These are phyloP conservation scores for Parus major DNA, from an alignment of 2,113 vertebrate species.

Conservation along the genomic window DNA sequence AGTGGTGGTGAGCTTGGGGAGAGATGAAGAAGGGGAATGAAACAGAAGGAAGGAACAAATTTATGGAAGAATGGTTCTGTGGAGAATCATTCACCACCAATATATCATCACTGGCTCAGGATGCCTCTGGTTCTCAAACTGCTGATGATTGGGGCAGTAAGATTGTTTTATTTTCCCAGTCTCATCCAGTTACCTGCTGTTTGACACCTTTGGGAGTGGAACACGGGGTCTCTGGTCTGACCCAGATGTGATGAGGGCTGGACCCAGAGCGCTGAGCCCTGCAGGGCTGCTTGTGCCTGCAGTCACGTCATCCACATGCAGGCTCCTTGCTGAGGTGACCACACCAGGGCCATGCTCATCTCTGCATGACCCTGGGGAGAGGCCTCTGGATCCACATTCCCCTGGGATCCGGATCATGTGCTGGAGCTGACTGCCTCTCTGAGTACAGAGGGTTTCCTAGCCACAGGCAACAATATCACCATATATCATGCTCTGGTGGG, in stretches of 20 bases:
- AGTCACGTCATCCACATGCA: background rate
- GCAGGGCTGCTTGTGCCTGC: background rate
- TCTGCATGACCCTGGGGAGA: background rate
- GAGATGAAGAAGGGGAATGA: background rate
- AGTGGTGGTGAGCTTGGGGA: background rate
- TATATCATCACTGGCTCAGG: background rate
- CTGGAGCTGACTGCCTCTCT: background rate
- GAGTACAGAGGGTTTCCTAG: background rate
- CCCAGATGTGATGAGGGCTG: background rate
- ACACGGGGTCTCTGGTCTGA: background rate
- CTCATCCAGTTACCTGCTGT: background rate
- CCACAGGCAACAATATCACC: rapidly evolving
- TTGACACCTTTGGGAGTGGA: background rate
- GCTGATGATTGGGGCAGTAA: background rate
- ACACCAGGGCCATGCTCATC: background rate
- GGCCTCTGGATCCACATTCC: background rate
- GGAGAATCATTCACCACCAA: background rate
- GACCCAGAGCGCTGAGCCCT: background rate
- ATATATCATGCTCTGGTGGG: background rate
- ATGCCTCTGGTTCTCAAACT: background rate
- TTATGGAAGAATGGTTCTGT: background rate
- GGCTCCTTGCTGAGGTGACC: background rate
- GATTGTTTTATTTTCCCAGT: background rate
- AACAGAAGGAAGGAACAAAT: conserved; percentile 15
- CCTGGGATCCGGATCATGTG: background rate